phyloP scores from a whole-genome alignment of 1,140 invertebrate genomes.

The Limonius californicus region DNA sequence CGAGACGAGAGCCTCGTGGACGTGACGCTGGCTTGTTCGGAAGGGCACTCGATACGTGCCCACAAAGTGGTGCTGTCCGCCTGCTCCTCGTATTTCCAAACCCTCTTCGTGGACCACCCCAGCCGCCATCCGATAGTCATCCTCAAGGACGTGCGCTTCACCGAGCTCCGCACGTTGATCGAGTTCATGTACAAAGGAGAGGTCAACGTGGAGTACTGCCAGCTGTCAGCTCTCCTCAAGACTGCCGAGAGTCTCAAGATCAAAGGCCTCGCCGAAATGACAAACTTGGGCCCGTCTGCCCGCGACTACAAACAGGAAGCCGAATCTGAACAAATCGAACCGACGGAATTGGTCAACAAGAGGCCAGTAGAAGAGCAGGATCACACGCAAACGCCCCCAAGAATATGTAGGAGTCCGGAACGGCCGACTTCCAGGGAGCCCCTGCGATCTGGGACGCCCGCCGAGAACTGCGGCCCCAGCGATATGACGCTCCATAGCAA shows the following conservation, averaged over 20 bases:
- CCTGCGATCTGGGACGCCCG: constrained; percentile 45
- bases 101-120: constrained; percentile 83
- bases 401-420: constrained; percentile 31
- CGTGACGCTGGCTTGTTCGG: constrained; percentile 91
- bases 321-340: constrained; percentile 44
- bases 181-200: constrained; percentile 97
- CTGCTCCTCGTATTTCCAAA: constrained; percentile 92
- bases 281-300: constrained; percentile 60
- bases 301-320: constrained; percentile 34
- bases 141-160: constrained; percentile 86
- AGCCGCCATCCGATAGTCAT: constrained; percentile 90
- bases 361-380: constrained; percentile 23
- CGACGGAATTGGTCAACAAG: constrained; percentile 42
- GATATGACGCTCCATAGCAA: constrained; percentile 57
- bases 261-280: constrained; percentile 85
- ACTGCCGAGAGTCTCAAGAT: constrained; percentile 90
- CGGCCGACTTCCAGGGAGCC: constrained; percentile 30
- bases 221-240: constrained; percentile 84
- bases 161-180: constrained; percentile 84
- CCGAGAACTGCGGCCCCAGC: constrained; percentile 47
- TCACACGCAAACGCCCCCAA: constrained; percentile 25
- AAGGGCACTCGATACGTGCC: constrained; percentile 88
- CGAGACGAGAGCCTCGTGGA: constrained; percentile 92
- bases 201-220: constrained; percentile 90
- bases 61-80: constrained; percentile 91